A percentile compares a stretch with the other conserved stretches of the same genome.
phyloP scores from a whole-genome alignment of 1,140 invertebrate genomes.

The Brachionus angularis region DNA sequence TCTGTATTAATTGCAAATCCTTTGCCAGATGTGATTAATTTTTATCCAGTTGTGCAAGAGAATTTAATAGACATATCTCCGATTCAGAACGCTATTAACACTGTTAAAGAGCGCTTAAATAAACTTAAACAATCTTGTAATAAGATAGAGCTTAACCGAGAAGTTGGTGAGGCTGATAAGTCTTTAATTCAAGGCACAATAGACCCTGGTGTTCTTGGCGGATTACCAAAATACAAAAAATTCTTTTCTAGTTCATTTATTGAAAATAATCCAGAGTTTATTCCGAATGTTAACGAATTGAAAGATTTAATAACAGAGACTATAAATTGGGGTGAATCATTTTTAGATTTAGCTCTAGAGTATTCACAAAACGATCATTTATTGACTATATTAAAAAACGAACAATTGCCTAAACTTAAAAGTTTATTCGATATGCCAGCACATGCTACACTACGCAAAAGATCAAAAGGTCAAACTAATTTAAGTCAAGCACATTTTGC shows the following conservation, averaged over 20 bases:
- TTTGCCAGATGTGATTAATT: constrained; percentile 41
- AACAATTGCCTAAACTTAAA: constrained; percentile 32
- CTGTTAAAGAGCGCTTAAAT: constrained; percentile 4
- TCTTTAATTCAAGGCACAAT: constrained; percentile 35
- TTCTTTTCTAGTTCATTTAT: neutral
- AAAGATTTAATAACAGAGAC: constrained; percentile 30
- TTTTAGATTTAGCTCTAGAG: neutral
- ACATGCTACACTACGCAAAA: neutral
- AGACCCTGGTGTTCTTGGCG: constrained; percentile 33
- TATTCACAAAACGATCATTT: constrained; percentile 22
- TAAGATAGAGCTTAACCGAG: neutral
- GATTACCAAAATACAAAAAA: constrained; percentile 35
- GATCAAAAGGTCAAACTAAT: neutral
- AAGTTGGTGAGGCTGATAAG: constrained; percentile 24
- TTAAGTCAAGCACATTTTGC: too few relatives aligned
- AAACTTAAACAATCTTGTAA: neutral
- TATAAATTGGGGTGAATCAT: constrained; percentile 26
- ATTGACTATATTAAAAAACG: constrained; percentile 20
- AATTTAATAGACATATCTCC: constrained; percentile 7
- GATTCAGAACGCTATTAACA: constrained; percentile 39
- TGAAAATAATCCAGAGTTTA: neutral
- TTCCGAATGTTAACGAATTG: neutral
- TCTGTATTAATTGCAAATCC: constrained; percentile 16
- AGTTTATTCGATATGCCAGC: constrained; percentile 11
- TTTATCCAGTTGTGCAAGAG: constrained; percentile 10